phyloP scores from a whole-genome alignment of 2,113 vertebrate species.

The Ctenomys sociabilis region DNA sequence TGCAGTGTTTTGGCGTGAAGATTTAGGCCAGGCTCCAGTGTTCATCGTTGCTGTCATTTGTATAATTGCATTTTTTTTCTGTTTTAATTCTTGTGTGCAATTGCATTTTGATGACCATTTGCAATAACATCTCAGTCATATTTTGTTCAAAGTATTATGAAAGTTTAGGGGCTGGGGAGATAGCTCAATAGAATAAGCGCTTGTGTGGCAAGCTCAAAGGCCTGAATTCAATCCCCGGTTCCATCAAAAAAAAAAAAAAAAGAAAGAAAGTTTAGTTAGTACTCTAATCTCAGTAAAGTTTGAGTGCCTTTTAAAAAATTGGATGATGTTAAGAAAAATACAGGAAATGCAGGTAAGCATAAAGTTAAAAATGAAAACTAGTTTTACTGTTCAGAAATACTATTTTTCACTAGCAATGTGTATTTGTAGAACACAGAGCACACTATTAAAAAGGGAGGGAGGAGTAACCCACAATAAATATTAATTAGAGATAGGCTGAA shows the following conservation, averaged over 20 bases:
- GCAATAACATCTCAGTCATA: neutral
- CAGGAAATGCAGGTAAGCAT: neutral
- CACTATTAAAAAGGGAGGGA: neutral
- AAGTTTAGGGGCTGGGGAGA: neutral
- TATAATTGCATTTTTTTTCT: neutral
- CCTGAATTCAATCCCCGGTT: too few relatives aligned
- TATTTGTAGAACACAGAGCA: neutral
- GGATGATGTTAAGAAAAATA: neutral
- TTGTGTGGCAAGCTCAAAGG: too few relatives aligned
- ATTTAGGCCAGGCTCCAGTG: neutral
- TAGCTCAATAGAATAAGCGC: too few relatives aligned
- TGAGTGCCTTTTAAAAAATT: slow-evolving; percentile 31
- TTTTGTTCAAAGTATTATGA: slow-evolving; percentile 40
- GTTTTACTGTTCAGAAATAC: neutral
- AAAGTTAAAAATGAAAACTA: slow-evolving; percentile 15
- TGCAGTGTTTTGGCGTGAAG: neutral
- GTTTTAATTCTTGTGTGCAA: too few relatives aligned
- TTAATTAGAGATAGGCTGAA: neutral
- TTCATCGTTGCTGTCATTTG: neutral
- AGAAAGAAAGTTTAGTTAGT: slow-evolving; percentile 40
- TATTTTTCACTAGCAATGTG: neutral
- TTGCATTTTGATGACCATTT: slow-evolving; percentile 13
- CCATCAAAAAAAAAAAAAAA: too few relatives aligned
- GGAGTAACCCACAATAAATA: fast-evolving
- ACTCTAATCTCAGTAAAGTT: neutral